Evolutionary conservation across 2,797 vertebrate genomes (phyloP), one percentile per base, ranked within the genome.

Genomic region (Danio jaintianensis): DNA sequence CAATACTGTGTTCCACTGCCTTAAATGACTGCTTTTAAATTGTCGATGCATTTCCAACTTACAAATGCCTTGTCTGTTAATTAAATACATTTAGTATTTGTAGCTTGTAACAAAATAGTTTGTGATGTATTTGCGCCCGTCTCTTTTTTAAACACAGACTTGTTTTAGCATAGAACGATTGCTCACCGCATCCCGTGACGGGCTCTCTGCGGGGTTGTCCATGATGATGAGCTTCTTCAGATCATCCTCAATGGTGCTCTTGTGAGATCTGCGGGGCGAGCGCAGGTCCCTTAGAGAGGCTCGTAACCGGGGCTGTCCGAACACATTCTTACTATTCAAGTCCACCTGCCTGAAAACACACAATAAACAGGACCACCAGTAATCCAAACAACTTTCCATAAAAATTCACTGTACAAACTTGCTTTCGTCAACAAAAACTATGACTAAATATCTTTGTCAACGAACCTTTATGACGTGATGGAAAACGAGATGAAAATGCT

Each of bases 181-280:
- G 6, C 73, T 79, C 12, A 95, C 94, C 5, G 87, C 88, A 7
- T 96, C 95, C 74, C 93, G 88, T 13, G 94, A 95, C 0, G 91
- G 90, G 0, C 87, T 89, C 50, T 94, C 93, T 20, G 88, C 86
- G 0, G 93, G 89, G 86, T 91, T 93, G 93, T 98, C 97, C 96
- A 98, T 96, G 89, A 97, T 95, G 82, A 98, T 98, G 70, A 98
- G 94, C 40, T 96, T 97, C 88, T 97, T 98, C 72, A 98, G 90
- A 87, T 98, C 97, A 0, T 97, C 97, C 85, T 98, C 96, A 0
- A 98, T 95, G 83, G 95, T 97, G 72, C 96, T 98, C 84, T 97
- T 98, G 85, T 96, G 93, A 0, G 94, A 92, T 56, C 95, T 94
- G 3, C 96, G 92, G 0, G 97, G 97, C 4, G 96, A 98, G 22